Evolutionary conservation across 2,797 vertebrate species (phyloP), one percentile per base, ranked within the genome.

Genomic region (Lepilemur septentrionalis): DNA sequence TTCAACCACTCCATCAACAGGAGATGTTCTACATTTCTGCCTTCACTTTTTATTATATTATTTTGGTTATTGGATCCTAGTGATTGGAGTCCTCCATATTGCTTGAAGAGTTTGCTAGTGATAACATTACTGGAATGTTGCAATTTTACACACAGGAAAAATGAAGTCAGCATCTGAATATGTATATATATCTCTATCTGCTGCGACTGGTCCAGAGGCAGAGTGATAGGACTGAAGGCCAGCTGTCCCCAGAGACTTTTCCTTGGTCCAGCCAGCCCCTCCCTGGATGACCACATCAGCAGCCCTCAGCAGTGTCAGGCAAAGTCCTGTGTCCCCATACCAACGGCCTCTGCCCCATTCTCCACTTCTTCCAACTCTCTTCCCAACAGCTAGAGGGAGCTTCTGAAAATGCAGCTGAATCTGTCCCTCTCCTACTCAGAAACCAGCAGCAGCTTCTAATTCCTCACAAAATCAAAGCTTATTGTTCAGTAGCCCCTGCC

Each of bases 141-240:
- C 38, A 59, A 41, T 35, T 81, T 73, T 41, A 67, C 65, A 52
- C 15, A 6, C 9, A 30, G 73, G 35, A 78, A 67, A 61, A 80
- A 41, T 72, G 46, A 65, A 43, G 38, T 32, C n/a, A 12, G 43
- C 67, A 69, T 32, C 65, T 59, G 50, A 75, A 81, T 30, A 63
- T 0, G 57, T 4, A 10, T 1, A 1, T 15, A 46, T 20, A 2
- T 30, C n/a, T 65, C 20, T 48, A 11, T 10, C 38, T 25, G 22
- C 41, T 35, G 32, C 1, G 0, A 25, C 48, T 9, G 43, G 32
- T 35, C 32, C 63, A 72, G 65, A 32, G 67, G 50, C 28, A 25
- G n/a, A 9, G 17, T 0, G 22, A 73, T 7, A 38, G 22, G 65
- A 3, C 38, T 38, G 52, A 69, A 43, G 28, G 35, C 30, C 59